Evolutionary conservation across 2,113 vertebrate species (phyloP), one percentile per base, ranked within the genome.

Genomic region (Charadrius vociferus): DNA sequence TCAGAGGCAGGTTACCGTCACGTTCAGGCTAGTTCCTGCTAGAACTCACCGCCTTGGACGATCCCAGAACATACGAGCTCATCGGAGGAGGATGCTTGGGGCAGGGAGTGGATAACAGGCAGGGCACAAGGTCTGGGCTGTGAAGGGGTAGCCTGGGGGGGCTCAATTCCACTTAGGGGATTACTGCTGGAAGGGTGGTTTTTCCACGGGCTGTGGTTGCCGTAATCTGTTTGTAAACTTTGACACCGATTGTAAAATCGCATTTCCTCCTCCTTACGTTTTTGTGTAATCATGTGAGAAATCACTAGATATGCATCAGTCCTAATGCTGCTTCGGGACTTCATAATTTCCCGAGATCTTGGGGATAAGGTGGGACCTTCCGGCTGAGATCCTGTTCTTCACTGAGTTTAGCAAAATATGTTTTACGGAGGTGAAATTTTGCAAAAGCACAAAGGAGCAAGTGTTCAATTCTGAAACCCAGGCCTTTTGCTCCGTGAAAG

Each of bases 271-370:
- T 96, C 78, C 43, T 61, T 5, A 20, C 0, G 0, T 71, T 86
- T 88, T 95, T 95, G 78, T 1, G 3, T 81, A 92, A 97, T 88
- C 78, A 18, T 22, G 62, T 93, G 94, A 94, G 89, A 91, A 95
- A 85, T 94, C 1, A 0, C 26, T 24, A 91, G 93, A 81, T 96
- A 94, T 3, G 15, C 58, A 91, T 95, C 89, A 66, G 62, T 75
- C 22, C 77, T 29, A 6, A 36, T 53, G 65, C 91, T 89, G 62
- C 89, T 91, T 65, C 12, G 20, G 84, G 86, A 82, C 45, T 75
- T 94, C 1, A 3, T 36, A 16, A 22, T 91, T 95, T 95, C 89
- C 59, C 78, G 91, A 75, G 91, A 56, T 84, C 53, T 58, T 67
- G 39, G 43, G 37, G 17, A 36, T 36, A n/a, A 91, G 58, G 74